phyloP scores from a whole-genome alignment of 2,888 invertebrate species.

The Tipula helvola region DNA sequence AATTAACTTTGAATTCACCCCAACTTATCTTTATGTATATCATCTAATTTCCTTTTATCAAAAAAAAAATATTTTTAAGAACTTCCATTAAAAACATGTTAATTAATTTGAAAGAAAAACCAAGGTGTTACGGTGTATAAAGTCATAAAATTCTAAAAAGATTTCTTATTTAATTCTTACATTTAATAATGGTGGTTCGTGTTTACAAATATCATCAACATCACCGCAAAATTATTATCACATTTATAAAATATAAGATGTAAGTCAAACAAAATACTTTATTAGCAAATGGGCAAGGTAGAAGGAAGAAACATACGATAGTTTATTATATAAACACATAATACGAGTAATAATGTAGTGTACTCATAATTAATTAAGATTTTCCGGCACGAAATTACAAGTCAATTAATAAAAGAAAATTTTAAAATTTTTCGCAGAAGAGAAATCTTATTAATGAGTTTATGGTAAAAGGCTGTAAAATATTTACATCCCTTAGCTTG shows the following conservation, averaged over 20 bases:
- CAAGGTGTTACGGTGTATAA: not conserved
- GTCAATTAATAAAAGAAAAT: not conserved
- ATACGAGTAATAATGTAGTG: not conserved
- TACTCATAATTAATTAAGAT: not conserved
- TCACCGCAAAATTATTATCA: not conserved
- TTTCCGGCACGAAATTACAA: not conserved
- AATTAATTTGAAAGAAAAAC: not conserved
- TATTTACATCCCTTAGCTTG: too few relatives aligned
- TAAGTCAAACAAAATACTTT: not conserved
- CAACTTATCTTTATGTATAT: too few relatives aligned
- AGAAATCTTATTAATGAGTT: not conserved
- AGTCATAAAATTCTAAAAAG: not conserved
- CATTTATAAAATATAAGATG: not conserved
- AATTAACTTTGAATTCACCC: not conserved
- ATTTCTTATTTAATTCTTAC: not conserved
- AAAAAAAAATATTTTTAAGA: not conserved
- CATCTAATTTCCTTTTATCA: not conserved
- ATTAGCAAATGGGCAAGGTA: not conserved
- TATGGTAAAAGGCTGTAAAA: not conserved
- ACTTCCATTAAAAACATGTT: not conserved
- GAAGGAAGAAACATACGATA: not conserved
- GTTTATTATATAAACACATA: not conserved
- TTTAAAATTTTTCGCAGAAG: not conserved
- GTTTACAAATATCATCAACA: not conserved
- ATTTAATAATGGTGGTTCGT: not conserved